A percentile compares a stretch with the other conserved stretches of the same genome.
These are phyloP conservation scores for Odontocolon sp. DNA, from an alignment of 2,888 invertebrate genomes.

Conservation along the genomic window DNA sequence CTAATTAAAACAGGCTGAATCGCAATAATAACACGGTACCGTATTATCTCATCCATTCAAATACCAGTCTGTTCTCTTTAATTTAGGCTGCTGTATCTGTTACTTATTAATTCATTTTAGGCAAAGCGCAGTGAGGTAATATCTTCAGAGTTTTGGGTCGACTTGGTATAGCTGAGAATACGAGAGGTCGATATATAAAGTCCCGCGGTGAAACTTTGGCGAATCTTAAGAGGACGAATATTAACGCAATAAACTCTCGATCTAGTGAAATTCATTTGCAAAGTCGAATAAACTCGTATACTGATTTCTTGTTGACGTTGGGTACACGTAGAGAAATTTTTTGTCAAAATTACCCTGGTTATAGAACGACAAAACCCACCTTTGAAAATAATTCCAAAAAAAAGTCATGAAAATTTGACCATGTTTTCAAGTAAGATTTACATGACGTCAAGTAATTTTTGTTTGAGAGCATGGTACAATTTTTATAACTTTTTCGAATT, in stretches of 20 bases:
- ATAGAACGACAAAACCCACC: no score
- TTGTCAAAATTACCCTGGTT: no score
- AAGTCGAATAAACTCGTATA: slow-evolving; percentile 6
- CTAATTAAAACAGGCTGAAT: slow-evolving; percentile 44
- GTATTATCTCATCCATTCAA: slow-evolving; percentile 21
- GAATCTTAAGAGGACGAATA: slow-evolving; percentile 47
- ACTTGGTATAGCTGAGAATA: slow-evolving; percentile 11
- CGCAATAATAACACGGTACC: background rate
- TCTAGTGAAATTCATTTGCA: slow-evolving; percentile 1
- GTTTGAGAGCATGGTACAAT: no score
- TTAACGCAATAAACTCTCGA: background rate
- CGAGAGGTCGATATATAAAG: slow-evolving; percentile 21
- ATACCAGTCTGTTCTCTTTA: background rate
- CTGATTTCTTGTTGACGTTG: slow-evolving; percentile 3
- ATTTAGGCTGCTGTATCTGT: slow-evolving; percentile 17
- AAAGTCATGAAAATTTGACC: no score
- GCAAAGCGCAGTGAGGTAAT: slow-evolving; percentile 1
- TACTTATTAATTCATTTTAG: slow-evolving; percentile 48
- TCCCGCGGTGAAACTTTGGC: slow-evolving; percentile 43
- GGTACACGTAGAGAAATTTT: background rate
- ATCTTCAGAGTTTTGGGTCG: slow-evolving; percentile 46
- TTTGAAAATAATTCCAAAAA: no score
- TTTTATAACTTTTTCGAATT: no score
- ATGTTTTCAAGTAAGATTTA: no score
- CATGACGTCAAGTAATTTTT: no score